phyloP scores from a whole-genome alignment of 1,140 invertebrate genomes.

The Leguminivora glycinivorella region DNA sequence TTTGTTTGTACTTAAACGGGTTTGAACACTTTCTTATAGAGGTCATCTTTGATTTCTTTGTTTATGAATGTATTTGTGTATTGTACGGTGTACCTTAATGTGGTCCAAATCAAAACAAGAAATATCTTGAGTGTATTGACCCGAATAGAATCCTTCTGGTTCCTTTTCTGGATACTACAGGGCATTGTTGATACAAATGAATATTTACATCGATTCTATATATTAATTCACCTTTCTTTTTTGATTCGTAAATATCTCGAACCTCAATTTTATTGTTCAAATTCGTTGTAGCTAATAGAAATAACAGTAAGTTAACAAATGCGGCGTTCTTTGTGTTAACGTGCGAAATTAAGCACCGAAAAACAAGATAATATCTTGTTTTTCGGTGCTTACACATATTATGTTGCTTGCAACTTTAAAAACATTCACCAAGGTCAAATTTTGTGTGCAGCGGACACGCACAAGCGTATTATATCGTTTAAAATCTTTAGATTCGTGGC shows the following conservation, averaged over 20 bases:
- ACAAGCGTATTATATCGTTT: background rate
- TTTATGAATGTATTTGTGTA: background rate
- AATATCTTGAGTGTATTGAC: background rate
- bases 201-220: background rate
- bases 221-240: background rate
- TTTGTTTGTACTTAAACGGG: too few species aligned
- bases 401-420: background rate
- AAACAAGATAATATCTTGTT: too few species aligned
- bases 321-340: background rate
- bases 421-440: background rate
- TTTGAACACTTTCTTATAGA: background rate
- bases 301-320: background rate
- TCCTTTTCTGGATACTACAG: background rate
- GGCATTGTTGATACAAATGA: background rate
- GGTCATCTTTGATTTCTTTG: constrained; percentile 7
- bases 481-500: background rate
- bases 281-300: background rate
- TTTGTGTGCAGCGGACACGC: background rate
- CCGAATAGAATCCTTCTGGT: background rate
- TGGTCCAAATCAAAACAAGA: background rate
- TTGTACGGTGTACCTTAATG: background rate
- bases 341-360: background rate
- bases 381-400: too few species aligned
- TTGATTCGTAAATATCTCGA: background rate
- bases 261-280: background rate